phyloP scores from a whole-genome alignment of 1,140 invertebrate genomes.

The Dolichoris vasculosae region DNA sequence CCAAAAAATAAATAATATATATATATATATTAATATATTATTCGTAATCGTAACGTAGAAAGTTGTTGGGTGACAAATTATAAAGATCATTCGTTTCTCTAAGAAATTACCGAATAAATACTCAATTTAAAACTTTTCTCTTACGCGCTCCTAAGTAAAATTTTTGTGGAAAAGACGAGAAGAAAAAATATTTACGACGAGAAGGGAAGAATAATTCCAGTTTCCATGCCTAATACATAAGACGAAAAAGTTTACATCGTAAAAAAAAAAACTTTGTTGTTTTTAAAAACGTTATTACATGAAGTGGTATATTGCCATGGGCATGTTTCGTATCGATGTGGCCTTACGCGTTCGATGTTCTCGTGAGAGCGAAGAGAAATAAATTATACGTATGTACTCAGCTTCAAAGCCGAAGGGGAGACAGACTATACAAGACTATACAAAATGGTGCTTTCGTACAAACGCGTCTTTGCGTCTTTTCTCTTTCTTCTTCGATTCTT shows the following conservation, averaged over 20 bases:
- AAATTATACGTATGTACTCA: slow-evolving; percentile 64
- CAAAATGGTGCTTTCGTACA: slow-evolving; percentile 64
- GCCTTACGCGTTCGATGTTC: slow-evolving; percentile 54
- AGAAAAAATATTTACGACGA: neutral
- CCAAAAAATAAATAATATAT: too few species aligned
- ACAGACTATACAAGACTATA: slow-evolving; percentile 57
- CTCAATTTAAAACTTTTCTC: slow-evolving; percentile 21
- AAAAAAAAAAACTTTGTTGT: slow-evolving; percentile 47
- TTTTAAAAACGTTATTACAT: slow-evolving; percentile 38
- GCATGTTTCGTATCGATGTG: slow-evolving; percentile 23
- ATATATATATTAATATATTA: too few species aligned
- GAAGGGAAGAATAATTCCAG: neutral
- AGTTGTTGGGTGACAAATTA: neutral
- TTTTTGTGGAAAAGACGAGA: neutral
- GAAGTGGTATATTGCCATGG: slow-evolving; percentile 26
- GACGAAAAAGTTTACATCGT: slow-evolving; percentile 22
- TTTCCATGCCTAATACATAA: neutral
- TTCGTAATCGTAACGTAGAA: too few species aligned
- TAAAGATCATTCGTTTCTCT: neutral
- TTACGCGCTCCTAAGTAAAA: slow-evolving; percentile 9
- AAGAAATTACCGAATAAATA: neutral
- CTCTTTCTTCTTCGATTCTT: slow-evolving; percentile 50
- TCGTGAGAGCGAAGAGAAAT: slow-evolving; percentile 61
- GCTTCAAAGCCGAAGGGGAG: slow-evolving; percentile 58
- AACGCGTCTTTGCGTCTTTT: slow-evolving; percentile 56